A percentile compares a stretch with the other conserved stretches of the same genome.
Evolutionary conservation across 2,113 vertebrate genomes (phyloP).

Genomic region (Pelusios castaneus): DNA sequence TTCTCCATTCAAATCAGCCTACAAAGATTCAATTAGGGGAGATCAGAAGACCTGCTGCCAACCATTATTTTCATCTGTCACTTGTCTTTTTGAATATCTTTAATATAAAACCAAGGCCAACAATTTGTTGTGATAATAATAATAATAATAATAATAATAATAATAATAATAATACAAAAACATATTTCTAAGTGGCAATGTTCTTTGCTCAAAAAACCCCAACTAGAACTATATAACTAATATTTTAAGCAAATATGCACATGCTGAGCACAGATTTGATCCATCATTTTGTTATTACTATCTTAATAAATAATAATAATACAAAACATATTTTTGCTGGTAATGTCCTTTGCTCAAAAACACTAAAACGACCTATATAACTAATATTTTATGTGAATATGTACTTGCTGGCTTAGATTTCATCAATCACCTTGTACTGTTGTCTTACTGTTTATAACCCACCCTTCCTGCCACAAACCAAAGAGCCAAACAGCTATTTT

Average conservation of each 20-base stretch:
- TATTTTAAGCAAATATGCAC: no score
- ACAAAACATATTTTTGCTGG: slow-evolving; percentile 64
- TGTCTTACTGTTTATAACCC: slow-evolving; percentile 56
- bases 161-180: slow-evolving; percentile 17
- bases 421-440: slow-evolving; percentile 38
- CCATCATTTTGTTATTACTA: no score
- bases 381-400: slow-evolving; percentile 64
- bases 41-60: slow-evolving; percentile 78
- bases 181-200: no score
- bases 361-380: background rate
- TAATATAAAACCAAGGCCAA: slow-evolving; percentile 66
- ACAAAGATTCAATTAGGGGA: slow-evolving; percentile 89
- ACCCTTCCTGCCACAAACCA: slow-evolving; percentile 40
- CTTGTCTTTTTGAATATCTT: slow-evolving; percentile 75
- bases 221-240: no score
- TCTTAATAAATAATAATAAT: slow-evolving; percentile 56
- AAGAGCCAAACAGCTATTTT: background rate
- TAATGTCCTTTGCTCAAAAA: background rate
- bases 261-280: no score
- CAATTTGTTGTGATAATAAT: slow-evolving; percentile 72
- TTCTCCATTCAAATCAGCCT: slow-evolving; percentile 78
- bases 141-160: slow-evolving; percentile 58
- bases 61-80: slow-evolving; percentile 71
- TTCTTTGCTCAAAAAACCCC: no score
- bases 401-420: slow-evolving; percentile 48